Evolutionary conservation across 2,888 invertebrate genomes (phyloP).

Genomic region (Drosophila recens): DNA sequence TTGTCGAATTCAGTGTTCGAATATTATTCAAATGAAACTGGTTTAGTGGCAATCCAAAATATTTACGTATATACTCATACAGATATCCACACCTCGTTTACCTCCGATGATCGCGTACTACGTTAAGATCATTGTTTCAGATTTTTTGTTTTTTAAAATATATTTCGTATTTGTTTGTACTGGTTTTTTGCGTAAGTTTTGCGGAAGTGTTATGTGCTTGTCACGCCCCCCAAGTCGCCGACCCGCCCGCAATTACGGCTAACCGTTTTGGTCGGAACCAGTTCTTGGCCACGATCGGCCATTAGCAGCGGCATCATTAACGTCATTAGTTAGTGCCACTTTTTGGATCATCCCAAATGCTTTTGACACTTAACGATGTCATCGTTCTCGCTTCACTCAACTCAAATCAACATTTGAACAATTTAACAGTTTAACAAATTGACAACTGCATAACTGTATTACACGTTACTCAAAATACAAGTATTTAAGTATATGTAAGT

Average conservation of each 20-base stretch:
- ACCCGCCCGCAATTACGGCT: conserved; percentile 40
- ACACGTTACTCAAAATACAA: not conserved
- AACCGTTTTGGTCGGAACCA: conserved; percentile 47
- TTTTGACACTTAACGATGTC: conserved; percentile 40
- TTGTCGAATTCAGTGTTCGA: conserved; percentile 38
- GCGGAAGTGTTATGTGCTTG: conserved; percentile 50
- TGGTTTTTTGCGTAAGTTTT: conserved; percentile 46
- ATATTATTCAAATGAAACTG: conserved; percentile 59
- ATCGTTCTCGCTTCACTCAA: conserved; percentile 9
- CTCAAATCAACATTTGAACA: conserved; percentile 8
- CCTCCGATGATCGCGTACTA: conserved; percentile 26
- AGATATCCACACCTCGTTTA: conserved; percentile 43
- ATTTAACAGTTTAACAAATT: conserved; percentile 14
- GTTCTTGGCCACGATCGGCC: conserved; percentile 47
- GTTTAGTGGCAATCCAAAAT: conserved; percentile 44
- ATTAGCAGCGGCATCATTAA: conserved; percentile 54
- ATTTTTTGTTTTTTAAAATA: conserved; percentile 35
- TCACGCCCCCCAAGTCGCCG: conserved; percentile 46
- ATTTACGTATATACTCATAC: conserved; percentile 5
- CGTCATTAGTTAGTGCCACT: conserved; percentile 68
- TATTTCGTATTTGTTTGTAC: conserved; percentile 3
- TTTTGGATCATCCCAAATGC: conserved; percentile 51
- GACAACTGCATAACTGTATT: conserved; percentile 19
- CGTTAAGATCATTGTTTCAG: conserved; percentile 56
- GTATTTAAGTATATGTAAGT: not conserved